Percentiles rank a stretch among this genome's conserved stretches.
Evolutionary conservation across 2,888 invertebrate species (phyloP).

Genomic region (Helleia helle): DNA sequence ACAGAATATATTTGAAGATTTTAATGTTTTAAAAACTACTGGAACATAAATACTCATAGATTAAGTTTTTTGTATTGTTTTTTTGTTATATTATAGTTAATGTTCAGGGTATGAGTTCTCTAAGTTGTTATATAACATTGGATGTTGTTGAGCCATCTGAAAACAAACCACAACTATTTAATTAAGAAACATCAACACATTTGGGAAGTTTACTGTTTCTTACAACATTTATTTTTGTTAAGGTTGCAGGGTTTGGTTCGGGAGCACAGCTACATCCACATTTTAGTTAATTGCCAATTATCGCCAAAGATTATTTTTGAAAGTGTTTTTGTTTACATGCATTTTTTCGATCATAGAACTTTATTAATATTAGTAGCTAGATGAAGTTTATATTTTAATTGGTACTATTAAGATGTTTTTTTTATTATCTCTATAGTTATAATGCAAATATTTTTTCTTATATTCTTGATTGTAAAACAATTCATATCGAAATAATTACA

Average conservation of each 20-base stretch:
- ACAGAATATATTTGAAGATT: no score
- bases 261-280: not conserved
- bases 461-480: not conserved
- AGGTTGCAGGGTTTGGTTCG: no score
- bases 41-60: slow-evolving; percentile 20
- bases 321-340: not conserved
- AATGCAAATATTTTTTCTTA: not conserved
- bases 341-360: no score
- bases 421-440: not conserved
- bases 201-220: no score
- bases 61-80: slow-evolving; percentile 21
- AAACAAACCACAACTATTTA: not conserved
- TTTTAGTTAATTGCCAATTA: slow-evolving; percentile 35
- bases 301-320: slow-evolving; percentile 52
- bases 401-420: not conserved
- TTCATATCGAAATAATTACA: not conserved
- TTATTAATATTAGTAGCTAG: slow-evolving; percentile 1
- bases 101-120: slow-evolving; percentile 39
- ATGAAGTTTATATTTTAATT: not conserved
- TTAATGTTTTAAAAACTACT: not conserved
- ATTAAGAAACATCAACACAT: no score
- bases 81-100: slow-evolving; percentile 32
- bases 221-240: no score
- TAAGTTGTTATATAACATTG: slow-evolving; percentile 38
- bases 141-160: slow-evolving; percentile 27